Base-by-base conservation (phyloP, 30 jellyfish, hydroid and myxozoan species). In the Aurelia sp. region DNA sequence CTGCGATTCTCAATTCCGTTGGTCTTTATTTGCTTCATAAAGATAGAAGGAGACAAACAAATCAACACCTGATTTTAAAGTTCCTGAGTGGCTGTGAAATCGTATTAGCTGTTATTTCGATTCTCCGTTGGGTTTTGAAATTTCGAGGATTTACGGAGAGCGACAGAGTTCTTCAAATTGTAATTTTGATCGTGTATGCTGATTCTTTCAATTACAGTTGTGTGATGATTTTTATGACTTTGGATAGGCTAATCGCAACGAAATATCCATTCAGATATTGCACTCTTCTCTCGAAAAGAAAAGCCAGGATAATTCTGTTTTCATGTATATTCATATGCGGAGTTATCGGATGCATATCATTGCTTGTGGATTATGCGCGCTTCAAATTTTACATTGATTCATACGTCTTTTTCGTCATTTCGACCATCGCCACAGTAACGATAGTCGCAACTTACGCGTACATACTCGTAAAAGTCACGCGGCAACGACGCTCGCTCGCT, bases 1-100 rank as follows among this genome's bases (percentile, higher is more conserved):
- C 69, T 3, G 11, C 69, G 16, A 59, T 59, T 1, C 69, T 59
- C 30, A 59, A 59, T 59, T n/a, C 69, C 16, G 33, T 59, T 21
- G 69, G 69, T 18, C 33, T 59, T n/a, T 59, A 59, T 59, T 59
- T 59, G 69, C 69, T 59, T n/a, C 33, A 18, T 59, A 59, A 21
- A 59, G 23, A 21, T 12, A 35, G 69, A 59, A 7, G 33, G 69
- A 59, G 33, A 59, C 69, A 59, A 59, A 59, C 69, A 15, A 59
- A 59, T 13, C 69, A 59, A 9, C 13, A 59, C 69, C 1, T 59
- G 16, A 59, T 59, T 10, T 21, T 59, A 6, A 59, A 59, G 37
- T 59, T 59, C 33, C 11, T 59, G 13, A 59, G 69, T 59, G 55
- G 55, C 15, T 44, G 55, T 44, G 55, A 44, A 44, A 8, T 44